Percentiles rank a stretch among this genome's conserved stretches.
These are phyloP conservation scores for Puma concolor DNA, from an alignment of 2,113 vertebrate genomes.

Conservation along the genomic window DNA sequence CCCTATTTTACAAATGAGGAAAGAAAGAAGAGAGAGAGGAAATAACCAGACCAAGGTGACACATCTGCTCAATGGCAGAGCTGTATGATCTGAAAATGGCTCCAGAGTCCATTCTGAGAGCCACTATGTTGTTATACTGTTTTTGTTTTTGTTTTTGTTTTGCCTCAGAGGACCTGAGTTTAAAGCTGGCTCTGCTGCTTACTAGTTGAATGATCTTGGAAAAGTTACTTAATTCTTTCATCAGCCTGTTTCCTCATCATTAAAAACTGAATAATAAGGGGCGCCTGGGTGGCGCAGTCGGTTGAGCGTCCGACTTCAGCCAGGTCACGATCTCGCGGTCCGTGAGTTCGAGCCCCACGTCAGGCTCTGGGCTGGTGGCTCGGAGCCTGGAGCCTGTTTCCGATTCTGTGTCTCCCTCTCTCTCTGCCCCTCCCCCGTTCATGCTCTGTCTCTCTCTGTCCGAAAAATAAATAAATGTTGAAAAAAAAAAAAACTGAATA, in stretches of 20 bases:
- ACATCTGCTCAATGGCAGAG: not conserved
- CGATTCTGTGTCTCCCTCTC: too few species aligned
- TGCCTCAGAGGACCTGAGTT: not conserved
- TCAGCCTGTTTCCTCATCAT: conserved; percentile 15
- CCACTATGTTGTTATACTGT: not conserved
- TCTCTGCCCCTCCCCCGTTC: too few species aligned
- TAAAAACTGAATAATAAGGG: conserved; percentile 47
- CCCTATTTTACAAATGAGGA: not conserved
- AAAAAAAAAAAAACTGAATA: conserved; percentile 47
- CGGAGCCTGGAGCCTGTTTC: too few species aligned
- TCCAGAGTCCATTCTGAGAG: not conserved
- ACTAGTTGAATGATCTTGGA: not conserved
- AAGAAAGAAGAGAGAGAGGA: not conserved
- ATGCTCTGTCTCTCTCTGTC: too few species aligned
- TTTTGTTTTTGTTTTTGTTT: not conserved
- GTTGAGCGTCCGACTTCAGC: too few species aligned
- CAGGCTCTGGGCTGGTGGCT: too few species aligned
- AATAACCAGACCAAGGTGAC: not conserved
- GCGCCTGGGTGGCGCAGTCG: too few species aligned
- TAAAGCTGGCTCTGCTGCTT: not conserved
- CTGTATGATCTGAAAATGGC: not conserved
- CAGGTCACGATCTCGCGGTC: too few species aligned
- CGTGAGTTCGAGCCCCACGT: too few species aligned
- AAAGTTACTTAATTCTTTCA: conserved; percentile 18
- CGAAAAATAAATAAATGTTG: too few species aligned